Percentiles rank a stretch among this genome's conserved stretches.
phyloP scores from a whole-genome alignment of 1,140 invertebrate species.

The Thaumatotibia leucotreta region DNA sequence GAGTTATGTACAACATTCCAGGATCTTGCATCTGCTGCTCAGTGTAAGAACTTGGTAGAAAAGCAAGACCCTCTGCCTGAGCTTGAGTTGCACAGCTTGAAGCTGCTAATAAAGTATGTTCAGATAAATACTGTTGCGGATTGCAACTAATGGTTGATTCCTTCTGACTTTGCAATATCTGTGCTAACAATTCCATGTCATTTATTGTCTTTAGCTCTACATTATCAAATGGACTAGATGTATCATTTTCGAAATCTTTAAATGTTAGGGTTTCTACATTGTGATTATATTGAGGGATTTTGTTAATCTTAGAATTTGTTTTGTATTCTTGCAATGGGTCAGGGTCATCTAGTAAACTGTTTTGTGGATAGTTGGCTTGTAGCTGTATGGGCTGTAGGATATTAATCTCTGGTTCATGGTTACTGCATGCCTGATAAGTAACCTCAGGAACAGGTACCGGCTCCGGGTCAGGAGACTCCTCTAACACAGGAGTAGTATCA shows the following conservation, averaged over 20 bases:
- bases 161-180: slow-evolving; percentile 75
- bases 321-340: slow-evolving; percentile 65
- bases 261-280: slow-evolving; percentile 79
- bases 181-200: slow-evolving; percentile 90
- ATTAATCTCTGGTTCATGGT: slow-evolving; percentile 42
- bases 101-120: slow-evolving; percentile 36
- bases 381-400: slow-evolving; percentile 67
- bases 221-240: slow-evolving; percentile 93
- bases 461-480: slow-evolving; percentile 40
- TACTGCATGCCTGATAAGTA: slow-evolving; percentile 30
- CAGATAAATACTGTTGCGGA: slow-evolving; percentile 35
- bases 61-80: slow-evolving; percentile 50
- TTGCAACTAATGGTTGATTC: slow-evolving; percentile 45
- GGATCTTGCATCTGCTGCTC: slow-evolving; percentile 54
- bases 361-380: slow-evolving; percentile 47
- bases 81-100: slow-evolving; percentile 58
- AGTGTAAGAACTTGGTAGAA: slow-evolving; percentile 50
- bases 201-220: slow-evolving; percentile 93
- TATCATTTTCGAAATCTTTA: slow-evolving; percentile 92
- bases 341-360: slow-evolving; percentile 66
- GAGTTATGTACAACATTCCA: slow-evolving; percentile 46
- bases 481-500: slow-evolving; percentile 44
- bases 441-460: slow-evolving; percentile 26
- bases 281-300: slow-evolving; percentile 49
- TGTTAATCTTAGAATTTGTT: slow-evolving; percentile 50